Percentiles rank a stretch among this genome's conserved stretches.
Evolutionary conservation across 2,113 vertebrate species (phyloP).

Genomic region (Pomatostomus ruficeps): DNA sequence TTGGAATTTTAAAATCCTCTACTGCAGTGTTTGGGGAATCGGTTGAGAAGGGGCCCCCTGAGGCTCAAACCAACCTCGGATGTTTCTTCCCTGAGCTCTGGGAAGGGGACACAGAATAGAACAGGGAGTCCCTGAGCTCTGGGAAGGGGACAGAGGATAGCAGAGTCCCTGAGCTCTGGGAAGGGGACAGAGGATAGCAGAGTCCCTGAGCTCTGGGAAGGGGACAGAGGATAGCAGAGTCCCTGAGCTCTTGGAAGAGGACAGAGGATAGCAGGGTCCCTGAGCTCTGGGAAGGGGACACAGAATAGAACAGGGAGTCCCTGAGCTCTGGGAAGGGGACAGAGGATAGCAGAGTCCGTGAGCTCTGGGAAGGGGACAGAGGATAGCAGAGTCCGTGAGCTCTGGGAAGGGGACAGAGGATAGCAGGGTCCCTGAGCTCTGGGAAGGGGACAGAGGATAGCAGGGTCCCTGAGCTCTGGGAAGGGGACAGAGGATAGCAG

Average conservation of each 20-base stretch:
- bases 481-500: neutral
- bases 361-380: neutral
- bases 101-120: neutral
- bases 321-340: neutral
- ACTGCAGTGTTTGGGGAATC: neutral
- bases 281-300: neutral
- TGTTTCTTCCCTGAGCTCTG: neutral
- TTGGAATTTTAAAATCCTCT: neutral
- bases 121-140: neutral
- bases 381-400: neutral
- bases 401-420: neutral
- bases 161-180: neutral
- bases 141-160: neutral
- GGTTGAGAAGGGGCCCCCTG: neutral
- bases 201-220: neutral
- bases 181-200: neutral
- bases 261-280: neutral
- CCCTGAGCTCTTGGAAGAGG: accelerated
- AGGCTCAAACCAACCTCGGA: neutral
- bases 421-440: neutral
- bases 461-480: neutral
- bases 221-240: neutral
- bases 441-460: neutral
- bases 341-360: neutral
- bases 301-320: neutral